Base-by-base conservation (phyloP, 2,888 invertebrate genomes). In the Zygothrica quintamaculata region DNA sequence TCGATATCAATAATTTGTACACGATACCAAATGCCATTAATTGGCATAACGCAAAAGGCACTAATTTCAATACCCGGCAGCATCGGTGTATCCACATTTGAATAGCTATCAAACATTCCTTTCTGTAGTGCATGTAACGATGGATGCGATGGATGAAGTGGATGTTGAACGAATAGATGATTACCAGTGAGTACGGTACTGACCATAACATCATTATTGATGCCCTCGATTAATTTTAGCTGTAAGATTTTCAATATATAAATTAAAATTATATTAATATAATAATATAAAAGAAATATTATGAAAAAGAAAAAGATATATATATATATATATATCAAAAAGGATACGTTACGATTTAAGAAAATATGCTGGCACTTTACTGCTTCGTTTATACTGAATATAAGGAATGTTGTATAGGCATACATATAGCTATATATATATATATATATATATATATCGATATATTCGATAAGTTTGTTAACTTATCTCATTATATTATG, bases 131-230 rank as follows among this genome's bases (percentile, higher is more conserved):
- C 92, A 86, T 95, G 94, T 78, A 99, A 93, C 58, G 95, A 94
- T 12, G 96, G 96, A 92, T 95, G 98, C 39, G 98, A 95, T 4
- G 99, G 98, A 92, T 99, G 99, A 60, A 97, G 95, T 1, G 98
- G 98, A 91, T 98, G 96, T 91, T 99, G 99, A 60, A 99, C 93
- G 92, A 99, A 99, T 89, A 99, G 93, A 90, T 98, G 97, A 37
- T 95, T 95, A 48, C 97, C 96, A 70, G 95, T 94, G 71, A 97
- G 94, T 88, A 98, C 93, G 82, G 96, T 95, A 88, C 96, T 97
- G 84, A 99, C 93, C 67, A 95, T 94, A 18, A 98, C 96, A 92
- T 99, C 99, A 88, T 98, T 97, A 90, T 96, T 96, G 51, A 98
- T 96, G 44, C 96, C 96, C 91, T 97, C 97, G 85, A 98, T 95